Base-by-base conservation (phyloP, 2,888 invertebrate genomes). In the Synanthedon vespiformis region DNA sequence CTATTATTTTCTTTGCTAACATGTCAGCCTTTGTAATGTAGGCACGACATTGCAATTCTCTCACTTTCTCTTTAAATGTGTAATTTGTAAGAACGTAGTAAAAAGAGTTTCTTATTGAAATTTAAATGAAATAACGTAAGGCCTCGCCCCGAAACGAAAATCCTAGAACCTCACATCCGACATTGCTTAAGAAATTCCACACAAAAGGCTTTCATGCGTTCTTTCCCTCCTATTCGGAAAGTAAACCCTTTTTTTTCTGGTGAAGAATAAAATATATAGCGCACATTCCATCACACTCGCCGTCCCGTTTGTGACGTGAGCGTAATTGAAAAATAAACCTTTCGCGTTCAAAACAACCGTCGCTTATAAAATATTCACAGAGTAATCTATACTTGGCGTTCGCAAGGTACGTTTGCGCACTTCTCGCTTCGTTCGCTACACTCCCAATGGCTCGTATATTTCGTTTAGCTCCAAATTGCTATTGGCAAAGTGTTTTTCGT, bases 231-330 rank as follows among this genome's bases (percentile, higher is more conserved):
- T 56, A 58, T 63, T 63, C 60, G 58, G 53, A 57, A 58, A 62
- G 61, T 54, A 61, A 66, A 67, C 66, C 72, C 61, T 64, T 72
- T 73, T 18, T 22, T 68, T 69, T 67, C 68, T 57, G 57, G 58
- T 63, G 58, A 57, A 66, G 69, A 73, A 62, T 71, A 67, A 74
- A 74, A 77, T 70, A 73, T 73, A 77, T 77, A 65, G 72, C 69
- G 67, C 61, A 60, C 68, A 62, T 73, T 68, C 66, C 65, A 63
- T 70, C 68, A 67, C 68, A 59, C 58, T 57, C 52, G 55, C 61
- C 57, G 56, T 55, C 34, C 34, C 40, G 40, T 34, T 22, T 52
- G 51, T 53, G 63, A 61, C 67, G 64, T 64, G 61, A 52, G 53
- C 53, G 63, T 67, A 71, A 76, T 74, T 73, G 70, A 62, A 70